These are phyloP conservation scores for Cerastis rubricosa DNA, from an alignment of 2,888 invertebrate genomes.

Conservation along the genomic window DNA sequence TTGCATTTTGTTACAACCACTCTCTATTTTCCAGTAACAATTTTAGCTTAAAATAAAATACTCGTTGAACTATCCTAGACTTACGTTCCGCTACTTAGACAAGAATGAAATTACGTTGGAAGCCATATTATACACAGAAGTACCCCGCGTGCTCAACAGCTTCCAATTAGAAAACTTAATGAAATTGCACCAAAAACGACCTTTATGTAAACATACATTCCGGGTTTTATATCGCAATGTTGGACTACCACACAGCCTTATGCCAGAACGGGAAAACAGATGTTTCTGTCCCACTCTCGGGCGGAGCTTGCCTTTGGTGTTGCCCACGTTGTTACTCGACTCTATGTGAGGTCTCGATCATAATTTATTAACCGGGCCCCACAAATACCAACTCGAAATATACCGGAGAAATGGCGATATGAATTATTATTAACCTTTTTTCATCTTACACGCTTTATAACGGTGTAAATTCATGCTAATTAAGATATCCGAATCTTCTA, in stretches of 20 bases:
- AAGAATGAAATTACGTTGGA: conserved; percentile 47
- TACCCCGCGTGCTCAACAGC: conserved; percentile 34
- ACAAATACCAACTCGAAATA: conserved; percentile 83
- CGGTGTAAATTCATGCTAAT: conserved; percentile 81
- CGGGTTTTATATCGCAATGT: conserved; percentile 63
- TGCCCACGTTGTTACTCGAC: conserved; percentile 85
- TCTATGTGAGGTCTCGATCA: conserved; percentile 87
- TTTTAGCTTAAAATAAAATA: conserved; percentile 13
- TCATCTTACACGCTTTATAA: conserved; percentile 71
- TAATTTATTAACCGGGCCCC: conserved; percentile 88
- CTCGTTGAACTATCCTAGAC: conserved; percentile 36
- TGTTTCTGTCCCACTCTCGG: conserved; percentile 76
- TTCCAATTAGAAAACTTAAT: conserved; percentile 73
- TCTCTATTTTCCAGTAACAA: conserved; percentile 2
- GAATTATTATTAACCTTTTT: conserved; percentile 78
- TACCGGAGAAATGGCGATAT: conserved; percentile 79
- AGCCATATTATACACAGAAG: conserved; percentile 49
- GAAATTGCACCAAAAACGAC: conserved; percentile 70
- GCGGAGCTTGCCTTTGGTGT: conserved; percentile 80
- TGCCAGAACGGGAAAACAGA: conserved; percentile 54
- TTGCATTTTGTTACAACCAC: background rate
- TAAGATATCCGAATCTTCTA: conserved; percentile 79
- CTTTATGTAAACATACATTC: conserved; percentile 69
- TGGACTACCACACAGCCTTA: conserved; percentile 51
- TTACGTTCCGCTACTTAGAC: conserved; percentile 62